A percentile compares a stretch with the other conserved stretches of the same genome.
Conservation (phyloP, 2,888 invertebrate species). For the Coecobrya sp. region DNA sequence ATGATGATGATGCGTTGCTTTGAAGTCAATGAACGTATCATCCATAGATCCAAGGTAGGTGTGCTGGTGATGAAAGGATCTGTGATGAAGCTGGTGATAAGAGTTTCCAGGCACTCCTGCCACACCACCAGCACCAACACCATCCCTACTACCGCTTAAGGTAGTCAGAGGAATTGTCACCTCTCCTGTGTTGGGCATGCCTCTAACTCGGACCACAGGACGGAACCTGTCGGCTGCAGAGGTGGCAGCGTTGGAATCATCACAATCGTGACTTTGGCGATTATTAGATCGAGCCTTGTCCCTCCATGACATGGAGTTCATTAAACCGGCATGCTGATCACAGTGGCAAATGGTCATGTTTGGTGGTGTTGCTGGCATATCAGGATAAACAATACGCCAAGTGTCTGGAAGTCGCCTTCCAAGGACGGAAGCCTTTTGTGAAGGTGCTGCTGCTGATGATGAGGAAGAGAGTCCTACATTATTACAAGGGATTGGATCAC, state of each 20-base stretch:
- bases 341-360: conserved; percentile 65
- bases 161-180: conserved; percentile 37
- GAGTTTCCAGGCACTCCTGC: conserved; percentile 6
- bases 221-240: conserved; percentile 70
- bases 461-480: background rate
- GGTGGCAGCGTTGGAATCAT: background rate
- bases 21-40: conserved; percentile 71
- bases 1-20: conserved; percentile 35
- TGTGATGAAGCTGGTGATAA: conserved; percentile 63
- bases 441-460: background rate
- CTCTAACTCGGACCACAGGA: conserved; percentile 84
- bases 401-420: conserved; percentile 72
- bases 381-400: conserved; percentile 83
- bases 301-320: conserved; percentile 53
- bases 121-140: too few species aligned
- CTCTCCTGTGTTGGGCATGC: conserved; percentile 77
- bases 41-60: conserved; percentile 41
- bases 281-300: conserved; percentile 47
- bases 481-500: background rate
- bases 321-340: conserved; percentile 33
- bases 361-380: conserved; percentile 83
- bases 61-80: conserved; percentile 38
- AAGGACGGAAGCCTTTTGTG: conserved; percentile 30
- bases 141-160: conserved; percentile 7
- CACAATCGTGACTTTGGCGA: background rate